Evolutionary conservation across 2,113 vertebrate genomes (phyloP).

Genomic region (Oenanthe oenanthe): DNA sequence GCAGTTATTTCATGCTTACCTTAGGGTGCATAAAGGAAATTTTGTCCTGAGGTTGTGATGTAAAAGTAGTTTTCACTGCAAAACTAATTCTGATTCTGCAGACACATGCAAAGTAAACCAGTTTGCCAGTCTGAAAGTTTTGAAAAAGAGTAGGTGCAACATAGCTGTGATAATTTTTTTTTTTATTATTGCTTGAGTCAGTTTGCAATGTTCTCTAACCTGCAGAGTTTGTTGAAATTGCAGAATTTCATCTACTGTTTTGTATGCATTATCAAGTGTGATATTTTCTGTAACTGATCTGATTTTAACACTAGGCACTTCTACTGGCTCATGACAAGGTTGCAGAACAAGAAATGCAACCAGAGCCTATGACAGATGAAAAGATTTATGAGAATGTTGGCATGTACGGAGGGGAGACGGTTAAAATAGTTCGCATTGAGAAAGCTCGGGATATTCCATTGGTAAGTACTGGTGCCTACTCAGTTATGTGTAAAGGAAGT

Average conservation of each 20-base stretch:
- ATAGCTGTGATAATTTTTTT: neutral
- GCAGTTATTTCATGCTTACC: neutral
- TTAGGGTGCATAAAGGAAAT: neutral
- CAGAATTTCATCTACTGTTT: neutral
- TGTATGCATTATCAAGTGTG: neutral
- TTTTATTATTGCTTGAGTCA: neutral
- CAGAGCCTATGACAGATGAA: slow-evolving; percentile 80
- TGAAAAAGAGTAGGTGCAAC: neutral
- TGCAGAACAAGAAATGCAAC: slow-evolving; percentile 88
- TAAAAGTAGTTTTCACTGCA: neutral
- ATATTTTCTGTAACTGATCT: slow-evolving; percentile 21
- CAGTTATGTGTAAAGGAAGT: neutral
- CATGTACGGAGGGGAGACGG: slow-evolving; percentile 87
- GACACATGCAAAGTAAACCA: neutral
- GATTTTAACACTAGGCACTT: slow-evolving; percentile 82
- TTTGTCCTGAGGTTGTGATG: neutral
- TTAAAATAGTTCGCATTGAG: slow-evolving; percentile 94
- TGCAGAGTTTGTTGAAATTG: neutral
- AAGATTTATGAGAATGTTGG: slow-evolving; percentile 81
- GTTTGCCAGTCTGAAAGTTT: neutral
- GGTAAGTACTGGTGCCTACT: slow-evolving; percentile 77
- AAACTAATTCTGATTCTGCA: neutral
- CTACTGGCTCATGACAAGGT: slow-evolving; percentile 92
- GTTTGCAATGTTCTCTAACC: neutral
- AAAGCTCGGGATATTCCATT: slow-evolving; percentile 91